Conservation (phyloP, 1,140 invertebrate genomes). For the Cylas formicarius region DNA sequence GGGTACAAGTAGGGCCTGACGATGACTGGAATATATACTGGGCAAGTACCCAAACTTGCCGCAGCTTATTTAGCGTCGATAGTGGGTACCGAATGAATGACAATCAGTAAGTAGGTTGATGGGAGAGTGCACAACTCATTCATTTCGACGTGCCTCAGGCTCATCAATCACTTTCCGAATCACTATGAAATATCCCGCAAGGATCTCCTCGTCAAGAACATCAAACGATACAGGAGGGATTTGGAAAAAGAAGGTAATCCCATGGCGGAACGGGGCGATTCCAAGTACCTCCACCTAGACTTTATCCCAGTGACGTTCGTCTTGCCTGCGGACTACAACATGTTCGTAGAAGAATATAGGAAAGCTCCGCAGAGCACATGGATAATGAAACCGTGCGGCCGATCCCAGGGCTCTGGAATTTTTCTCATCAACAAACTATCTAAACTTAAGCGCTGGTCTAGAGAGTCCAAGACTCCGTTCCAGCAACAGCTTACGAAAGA, state of each 20-base stretch:
- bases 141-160: constrained; percentile 40
- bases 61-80: constrained; percentile 87
- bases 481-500: constrained; percentile 79
- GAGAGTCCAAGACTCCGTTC: constrained; percentile 72
- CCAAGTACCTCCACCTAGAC: constrained; percentile 75
- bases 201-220: constrained; percentile 92
- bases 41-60: constrained; percentile 83
- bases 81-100: constrained; percentile 86
- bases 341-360: constrained; percentile 91
- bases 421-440: constrained; percentile 85
- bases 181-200: constrained; percentile 93
- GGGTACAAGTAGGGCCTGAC: constrained; percentile 82
- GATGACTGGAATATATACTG: constrained; percentile 98
- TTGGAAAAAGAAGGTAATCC: constrained; percentile 83
- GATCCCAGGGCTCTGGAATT: constrained; percentile 82
- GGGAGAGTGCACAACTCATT: constrained; percentile 5
- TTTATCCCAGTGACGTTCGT: constrained; percentile 92
- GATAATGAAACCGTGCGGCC: constrained; percentile 96
- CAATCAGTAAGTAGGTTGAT: constrained; percentile 63
- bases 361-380: constrained; percentile 88
- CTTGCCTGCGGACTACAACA: constrained; percentile 88
- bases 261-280: constrained; percentile 67
- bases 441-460: constrained; percentile 81
- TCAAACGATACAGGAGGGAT: constrained; percentile 88
- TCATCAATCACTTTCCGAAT: constrained; percentile 89